phyloP scores from a whole-genome alignment of 2,113 vertebrate genomes.

The Himantopus leucocephalus region DNA sequence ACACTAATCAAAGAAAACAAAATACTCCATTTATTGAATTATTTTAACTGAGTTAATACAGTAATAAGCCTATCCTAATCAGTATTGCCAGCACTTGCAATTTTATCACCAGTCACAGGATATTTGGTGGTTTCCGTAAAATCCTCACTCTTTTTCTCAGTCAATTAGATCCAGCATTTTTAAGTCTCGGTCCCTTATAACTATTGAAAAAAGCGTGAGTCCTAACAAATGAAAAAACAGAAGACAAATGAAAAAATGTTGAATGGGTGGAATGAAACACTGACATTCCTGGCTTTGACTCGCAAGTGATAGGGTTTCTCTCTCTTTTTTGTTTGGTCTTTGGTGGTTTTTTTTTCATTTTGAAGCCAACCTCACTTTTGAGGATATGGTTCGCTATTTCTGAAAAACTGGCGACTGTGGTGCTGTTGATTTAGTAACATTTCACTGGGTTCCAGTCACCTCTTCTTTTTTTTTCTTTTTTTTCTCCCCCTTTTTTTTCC shows the following conservation, averaged over 20 bases:
- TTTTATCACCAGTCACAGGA: not conserved
- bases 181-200: not conserved
- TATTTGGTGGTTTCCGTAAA: conserved; percentile 1
- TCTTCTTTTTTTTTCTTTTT: not conserved
- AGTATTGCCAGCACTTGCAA: not conserved
- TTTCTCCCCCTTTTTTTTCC: fast-evolving
- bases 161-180: not conserved
- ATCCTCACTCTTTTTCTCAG: not conserved
- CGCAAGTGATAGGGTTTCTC: not conserved
- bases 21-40: not conserved
- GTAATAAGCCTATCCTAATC: not conserved
- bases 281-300: not conserved
- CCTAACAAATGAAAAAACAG: not conserved
- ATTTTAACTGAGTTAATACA: not conserved
- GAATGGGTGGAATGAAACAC: not conserved
- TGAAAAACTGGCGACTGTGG: not conserved
- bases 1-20: not conserved
- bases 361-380: not conserved
- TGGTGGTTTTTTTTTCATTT: not conserved
- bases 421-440: not conserved
- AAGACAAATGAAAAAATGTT: not conserved
- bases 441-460: not conserved
- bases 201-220: not conserved
- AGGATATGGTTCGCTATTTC: not conserved
- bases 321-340: not conserved